Conservation (phyloP, 2,113 vertebrate species). For the Xiphorhynchus elegans region DNA sequence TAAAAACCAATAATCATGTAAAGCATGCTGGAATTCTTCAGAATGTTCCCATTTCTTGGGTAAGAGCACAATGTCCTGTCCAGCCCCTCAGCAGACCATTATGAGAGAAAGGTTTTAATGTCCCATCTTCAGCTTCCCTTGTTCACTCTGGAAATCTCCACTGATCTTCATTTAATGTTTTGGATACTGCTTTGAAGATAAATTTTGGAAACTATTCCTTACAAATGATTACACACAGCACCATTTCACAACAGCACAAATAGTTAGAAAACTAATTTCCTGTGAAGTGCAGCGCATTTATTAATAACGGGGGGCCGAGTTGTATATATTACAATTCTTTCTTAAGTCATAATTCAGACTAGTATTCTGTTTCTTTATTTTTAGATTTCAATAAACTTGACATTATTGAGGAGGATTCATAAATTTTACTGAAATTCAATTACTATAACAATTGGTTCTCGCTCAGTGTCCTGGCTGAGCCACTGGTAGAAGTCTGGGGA, state of each 20-base stretch:
- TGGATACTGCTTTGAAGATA: background rate
- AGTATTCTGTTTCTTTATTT: slow-evolving; percentile 36
- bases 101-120: background rate
- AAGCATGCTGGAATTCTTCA: background rate
- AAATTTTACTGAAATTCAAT: slow-evolving; percentile 13
- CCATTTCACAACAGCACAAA: slow-evolving; percentile 12
- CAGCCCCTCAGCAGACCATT: background rate
- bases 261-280: slow-evolving; percentile 57
- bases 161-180: background rate
- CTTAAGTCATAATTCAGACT: slow-evolving; percentile 16
- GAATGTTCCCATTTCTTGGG: background rate
- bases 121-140: background rate
- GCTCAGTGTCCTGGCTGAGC: background rate
- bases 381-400: slow-evolving; percentile 49
- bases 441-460: slow-evolving; percentile 3
- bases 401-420: background rate
- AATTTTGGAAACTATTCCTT: background rate
- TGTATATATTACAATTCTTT: slow-evolving; percentile 19
- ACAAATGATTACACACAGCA: background rate
- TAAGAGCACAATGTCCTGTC: background rate
- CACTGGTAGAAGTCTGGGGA: slow-evolving; percentile 18
- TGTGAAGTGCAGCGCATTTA: background rate
- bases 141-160: background rate
- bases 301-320: slow-evolving; percentile 16
- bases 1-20: accelerated